These are phyloP conservation scores for Drosophila testacea DNA, from an alignment of 2,888 invertebrate species.

Conservation along the genomic window DNA sequence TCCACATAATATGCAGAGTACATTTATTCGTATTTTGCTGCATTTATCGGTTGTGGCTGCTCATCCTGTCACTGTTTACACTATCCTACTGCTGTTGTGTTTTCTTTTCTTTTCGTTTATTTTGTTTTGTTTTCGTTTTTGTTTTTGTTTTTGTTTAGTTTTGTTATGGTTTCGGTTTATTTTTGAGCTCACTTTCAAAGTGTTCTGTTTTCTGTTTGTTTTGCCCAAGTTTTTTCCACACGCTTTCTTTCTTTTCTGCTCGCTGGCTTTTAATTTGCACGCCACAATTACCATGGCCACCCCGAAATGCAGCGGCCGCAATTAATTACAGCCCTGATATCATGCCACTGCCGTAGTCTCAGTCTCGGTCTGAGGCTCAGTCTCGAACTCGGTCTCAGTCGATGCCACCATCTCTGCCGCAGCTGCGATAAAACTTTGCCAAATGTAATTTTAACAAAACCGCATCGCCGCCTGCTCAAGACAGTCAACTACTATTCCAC, in stretches of 20 bases:
- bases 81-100: slow-evolving; percentile 12
- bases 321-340: slow-evolving; percentile 79
- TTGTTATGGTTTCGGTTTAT: slow-evolving; percentile 61
- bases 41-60: slow-evolving; percentile 43
- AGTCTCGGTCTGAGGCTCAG: slow-evolving; percentile 19
- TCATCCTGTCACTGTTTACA: slow-evolving; percentile 64
- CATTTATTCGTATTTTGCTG: slow-evolving; percentile 43
- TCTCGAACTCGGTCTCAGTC: slow-evolving; percentile 3
- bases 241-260: slow-evolving; percentile 50
- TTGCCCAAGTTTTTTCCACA: slow-evolving; percentile 62
- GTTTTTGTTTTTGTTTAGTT: slow-evolving; percentile 10
- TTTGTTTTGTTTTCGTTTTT: slow-evolving; percentile 27
- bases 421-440: slow-evolving; percentile 80
- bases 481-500: slow-evolving; percentile 47
- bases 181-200: slow-evolving; percentile 56
- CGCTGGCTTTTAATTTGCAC: slow-evolving; percentile 79
- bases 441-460: slow-evolving; percentile 82
- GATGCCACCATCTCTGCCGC: slow-evolving; percentile 36
- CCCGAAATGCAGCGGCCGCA: slow-evolving; percentile 80
- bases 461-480: slow-evolving; percentile 80
- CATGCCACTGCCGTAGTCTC: slow-evolving; percentile 53
- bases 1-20: slow-evolving; percentile 21
- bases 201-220: slow-evolving; percentile 54
- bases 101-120: slow-evolving; percentile 26
- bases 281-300: slow-evolving; percentile 80